phyloP scores from a whole-genome alignment of 35 echinoderm and acorn worm species.

The Heliocidaris erythrogramma region DNA sequence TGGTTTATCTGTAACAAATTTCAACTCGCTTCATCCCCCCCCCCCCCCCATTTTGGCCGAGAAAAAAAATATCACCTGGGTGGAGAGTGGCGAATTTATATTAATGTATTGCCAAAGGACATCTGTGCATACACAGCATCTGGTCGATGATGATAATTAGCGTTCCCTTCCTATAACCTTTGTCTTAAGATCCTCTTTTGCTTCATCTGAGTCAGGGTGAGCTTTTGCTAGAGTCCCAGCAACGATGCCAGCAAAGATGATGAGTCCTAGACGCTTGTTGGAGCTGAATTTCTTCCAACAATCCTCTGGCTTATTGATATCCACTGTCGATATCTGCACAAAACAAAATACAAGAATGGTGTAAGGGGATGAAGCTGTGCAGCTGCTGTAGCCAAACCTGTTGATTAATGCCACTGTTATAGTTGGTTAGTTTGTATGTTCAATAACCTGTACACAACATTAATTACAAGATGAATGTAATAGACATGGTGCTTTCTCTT shows the following conservation, averaged over 20 bases:
- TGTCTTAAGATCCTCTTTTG: neutral
- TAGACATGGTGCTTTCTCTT: too few species aligned
- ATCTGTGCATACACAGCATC: too few species aligned
- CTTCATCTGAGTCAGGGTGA: neutral
- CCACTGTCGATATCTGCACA: constrained; percentile 82
- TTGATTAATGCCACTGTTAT: neutral
- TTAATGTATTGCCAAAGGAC: too few species aligned
- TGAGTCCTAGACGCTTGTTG: constrained; percentile 88
- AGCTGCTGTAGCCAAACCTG: neutral
- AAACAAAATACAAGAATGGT: neutral
- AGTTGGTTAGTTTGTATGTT: too few species aligned
- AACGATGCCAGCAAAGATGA: constrained; percentile 91
- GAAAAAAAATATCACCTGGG: too few species aligned
- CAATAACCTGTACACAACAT: neutral
- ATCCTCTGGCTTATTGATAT: constrained; percentile 87
- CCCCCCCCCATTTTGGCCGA: too few species aligned
- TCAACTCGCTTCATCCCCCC: too few species aligned
- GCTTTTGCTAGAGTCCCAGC: constrained; percentile 78
- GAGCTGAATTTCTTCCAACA: constrained; percentile 99
- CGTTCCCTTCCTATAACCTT: neutral
- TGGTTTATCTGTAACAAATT: too few species aligned
- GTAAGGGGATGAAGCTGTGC: neutral
- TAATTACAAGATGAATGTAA: too few species aligned
- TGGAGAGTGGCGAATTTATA: too few species aligned
- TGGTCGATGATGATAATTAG: neutral